Evolutionary conservation across 2,888 invertebrate genomes (phyloP).

Genomic region (Hyles lineata): DNA sequence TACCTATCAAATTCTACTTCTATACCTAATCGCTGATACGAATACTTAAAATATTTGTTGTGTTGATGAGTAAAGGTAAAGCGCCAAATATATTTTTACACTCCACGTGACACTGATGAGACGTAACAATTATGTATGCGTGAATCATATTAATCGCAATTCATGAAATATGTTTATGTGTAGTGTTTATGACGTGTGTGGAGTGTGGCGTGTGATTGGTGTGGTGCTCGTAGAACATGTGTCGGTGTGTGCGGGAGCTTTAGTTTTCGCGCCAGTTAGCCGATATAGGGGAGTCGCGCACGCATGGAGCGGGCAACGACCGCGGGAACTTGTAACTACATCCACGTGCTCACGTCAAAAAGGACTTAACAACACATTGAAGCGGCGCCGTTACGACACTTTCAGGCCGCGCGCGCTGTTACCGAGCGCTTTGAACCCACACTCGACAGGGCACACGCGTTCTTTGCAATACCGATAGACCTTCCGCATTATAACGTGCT

Average conservation of each 20-base stretch:
- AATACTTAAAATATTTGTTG: neutral
- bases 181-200: neutral
- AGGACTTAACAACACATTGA: slow-evolving; percentile 61
- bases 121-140: slow-evolving; percentile 24
- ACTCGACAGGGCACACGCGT: slow-evolving; percentile 61
- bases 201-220: neutral
- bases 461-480: slow-evolving; percentile 67
- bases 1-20: neutral
- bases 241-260: slow-evolving; percentile 49
- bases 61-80: neutral
- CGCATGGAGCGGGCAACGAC: slow-evolving; percentile 80
- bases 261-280: slow-evolving; percentile 71
- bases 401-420: slow-evolving; percentile 44
- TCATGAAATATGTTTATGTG: slow-evolving; percentile 17
- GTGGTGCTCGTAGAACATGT: slow-evolving; percentile 37
- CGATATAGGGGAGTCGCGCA: slow-evolving; percentile 78
- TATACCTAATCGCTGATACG: neutral
- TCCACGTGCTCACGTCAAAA: slow-evolving; percentile 61
- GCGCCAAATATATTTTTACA: neutral
- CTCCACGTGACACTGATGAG: neutral
- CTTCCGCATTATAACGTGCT: slow-evolving; percentile 60
- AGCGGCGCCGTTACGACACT: slow-evolving; percentile 54
- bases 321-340: slow-evolving; percentile 84
- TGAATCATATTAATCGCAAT: slow-evolving; percentile 22
- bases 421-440: slow-evolving; percentile 73